Percentiles rank a stretch among this genome's conserved stretches.
These are phyloP conservation scores for Adelosebastes latens DNA, from an alignment of 2,797 vertebrate species.

Conservation along the genomic window DNA sequence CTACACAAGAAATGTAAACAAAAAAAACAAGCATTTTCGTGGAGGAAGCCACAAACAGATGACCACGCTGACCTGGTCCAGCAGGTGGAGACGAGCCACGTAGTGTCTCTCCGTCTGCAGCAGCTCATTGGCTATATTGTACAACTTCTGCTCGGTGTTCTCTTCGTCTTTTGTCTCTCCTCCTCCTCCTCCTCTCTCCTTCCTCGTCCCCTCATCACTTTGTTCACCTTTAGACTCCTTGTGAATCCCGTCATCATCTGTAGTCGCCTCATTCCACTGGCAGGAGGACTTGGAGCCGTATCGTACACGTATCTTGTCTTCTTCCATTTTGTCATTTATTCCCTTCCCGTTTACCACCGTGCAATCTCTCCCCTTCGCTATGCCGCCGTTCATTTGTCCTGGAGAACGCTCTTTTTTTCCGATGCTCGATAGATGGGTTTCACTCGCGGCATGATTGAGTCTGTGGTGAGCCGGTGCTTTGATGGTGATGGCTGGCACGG, in stretches of 20 bases:
- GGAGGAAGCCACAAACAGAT: not conserved
- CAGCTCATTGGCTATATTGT: conserved; percentile 86
- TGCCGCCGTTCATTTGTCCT: not conserved
- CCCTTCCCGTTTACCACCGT: not conserved
- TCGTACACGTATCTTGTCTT: not conserved
- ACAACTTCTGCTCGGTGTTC: conserved; percentile 78
- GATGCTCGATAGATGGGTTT: not conserved
- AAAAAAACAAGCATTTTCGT: not conserved
- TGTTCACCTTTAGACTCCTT: conserved; percentile 16
- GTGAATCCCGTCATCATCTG: not conserved
- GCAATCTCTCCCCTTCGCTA: not conserved
- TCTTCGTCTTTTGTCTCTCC: conserved; percentile 47
- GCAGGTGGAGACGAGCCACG: conserved; percentile 87
- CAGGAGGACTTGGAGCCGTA: conserved; percentile 35
- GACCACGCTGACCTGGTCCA: conserved; percentile 85
- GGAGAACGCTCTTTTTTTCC: not conserved
- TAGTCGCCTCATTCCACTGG: conserved; percentile 20
- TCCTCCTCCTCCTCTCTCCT: conserved; percentile 9
- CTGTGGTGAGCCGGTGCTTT: not conserved
- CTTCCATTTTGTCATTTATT: not conserved
- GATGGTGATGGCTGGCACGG: not conserved
- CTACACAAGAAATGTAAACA: not conserved
- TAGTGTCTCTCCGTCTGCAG: conserved; percentile 91
- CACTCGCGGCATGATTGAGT: not conserved
- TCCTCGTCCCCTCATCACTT: conserved; percentile 15